These are phyloP conservation scores for Lagodon rhomboides DNA, from an alignment of 2,797 vertebrate species.

Conservation along the genomic window DNA sequence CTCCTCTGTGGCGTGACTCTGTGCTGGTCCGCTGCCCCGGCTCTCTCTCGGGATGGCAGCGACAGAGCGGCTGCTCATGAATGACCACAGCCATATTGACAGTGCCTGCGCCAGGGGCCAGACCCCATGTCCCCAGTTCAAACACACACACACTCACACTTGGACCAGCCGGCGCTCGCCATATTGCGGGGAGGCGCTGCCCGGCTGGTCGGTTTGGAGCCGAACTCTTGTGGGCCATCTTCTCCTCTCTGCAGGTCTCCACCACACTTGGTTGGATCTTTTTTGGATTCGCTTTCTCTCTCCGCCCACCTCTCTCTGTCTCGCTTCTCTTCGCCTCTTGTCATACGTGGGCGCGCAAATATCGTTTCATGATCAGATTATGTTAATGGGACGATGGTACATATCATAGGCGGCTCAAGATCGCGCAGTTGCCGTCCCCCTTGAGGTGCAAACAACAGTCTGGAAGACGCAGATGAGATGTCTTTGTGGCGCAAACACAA, in stretches of 20 bases:
- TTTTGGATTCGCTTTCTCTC: conserved; percentile 11
- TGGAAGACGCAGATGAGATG: conserved; percentile 54
- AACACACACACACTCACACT: conserved; percentile 46
- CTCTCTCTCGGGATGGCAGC: conserved; percentile 34
- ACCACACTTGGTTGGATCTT: conserved; percentile 28
- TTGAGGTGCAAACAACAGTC: conserved; percentile 47
- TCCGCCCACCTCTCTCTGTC: neutral
- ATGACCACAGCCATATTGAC: conserved; percentile 70
- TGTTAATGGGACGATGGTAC: conserved; percentile 48
- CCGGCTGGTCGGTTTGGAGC: conserved; percentile 74
- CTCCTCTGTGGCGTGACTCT: conserved; percentile 26
- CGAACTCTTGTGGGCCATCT: conserved; percentile 44
- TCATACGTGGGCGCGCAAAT: conserved; percentile 30
- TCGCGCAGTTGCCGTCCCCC: conserved; percentile 40
- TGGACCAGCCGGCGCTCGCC: conserved; percentile 35
- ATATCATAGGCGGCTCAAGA: conserved; percentile 42
- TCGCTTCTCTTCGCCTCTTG: conserved; percentile 6
- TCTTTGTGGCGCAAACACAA: conserved; percentile 36
- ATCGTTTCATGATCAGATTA: conserved; percentile 54
- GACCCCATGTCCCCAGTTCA: conserved; percentile 58
- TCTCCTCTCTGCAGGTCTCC: conserved; percentile 54
- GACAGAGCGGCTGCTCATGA: conserved; percentile 60
- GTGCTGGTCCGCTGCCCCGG: conserved; percentile 35
- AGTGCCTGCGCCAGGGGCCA: conserved; percentile 53
- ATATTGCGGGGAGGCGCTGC: conserved; percentile 77